Evolutionary conservation across 2,888 invertebrate species (phyloP).

Genomic region (Hoplodrina blanda): DNA sequence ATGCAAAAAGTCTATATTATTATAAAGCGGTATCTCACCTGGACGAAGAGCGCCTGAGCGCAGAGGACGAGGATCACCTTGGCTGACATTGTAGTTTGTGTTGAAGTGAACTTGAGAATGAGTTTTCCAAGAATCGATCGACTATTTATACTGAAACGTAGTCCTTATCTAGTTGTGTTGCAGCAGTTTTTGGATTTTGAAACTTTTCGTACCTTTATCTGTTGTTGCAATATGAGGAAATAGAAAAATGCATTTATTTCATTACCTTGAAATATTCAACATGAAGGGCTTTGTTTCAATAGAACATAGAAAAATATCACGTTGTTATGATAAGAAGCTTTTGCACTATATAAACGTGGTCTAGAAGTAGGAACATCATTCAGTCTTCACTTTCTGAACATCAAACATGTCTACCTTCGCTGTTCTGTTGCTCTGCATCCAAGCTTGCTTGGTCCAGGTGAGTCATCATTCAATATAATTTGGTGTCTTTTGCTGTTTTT

Average conservation of each 20-base stretch:
- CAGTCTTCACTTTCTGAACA: slow-evolving; percentile 38
- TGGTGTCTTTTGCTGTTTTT: too few relatives aligned
- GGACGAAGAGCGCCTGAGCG: slow-evolving; percentile 20
- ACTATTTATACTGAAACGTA: slow-evolving; percentile 37
- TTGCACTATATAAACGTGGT: slow-evolving; percentile 23
- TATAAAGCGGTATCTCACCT: slow-evolving; percentile 14
- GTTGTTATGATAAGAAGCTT: slow-evolving; percentile 15
- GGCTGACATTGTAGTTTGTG: slow-evolving; percentile 30
- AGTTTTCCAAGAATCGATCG: slow-evolving; percentile 17
- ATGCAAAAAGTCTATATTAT: too few relatives aligned
- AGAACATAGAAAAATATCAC: background rate
- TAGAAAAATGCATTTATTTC: too few relatives aligned
- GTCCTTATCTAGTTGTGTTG: slow-evolving; percentile 22
- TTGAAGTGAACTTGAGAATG: slow-evolving; percentile 27
- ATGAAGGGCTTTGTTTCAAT: slow-evolving; percentile 1
- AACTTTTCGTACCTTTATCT: background rate
- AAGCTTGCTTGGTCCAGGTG: slow-evolving; percentile 72
- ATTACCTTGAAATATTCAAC: too few relatives aligned
- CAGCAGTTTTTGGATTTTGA: background rate
- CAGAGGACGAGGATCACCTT: slow-evolving; percentile 26
- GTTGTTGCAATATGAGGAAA: too few relatives aligned
- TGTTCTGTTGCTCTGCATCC: slow-evolving; percentile 68
- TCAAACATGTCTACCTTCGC: slow-evolving; percentile 67
- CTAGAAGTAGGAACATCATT: slow-evolving; percentile 22
- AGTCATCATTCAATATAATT: background rate